A percentile compares a stretch with the other conserved stretches of the same genome.
Evolutionary conservation across 2,888 invertebrate species (phyloP).

Genomic region (Galerucella pusilla): DNA sequence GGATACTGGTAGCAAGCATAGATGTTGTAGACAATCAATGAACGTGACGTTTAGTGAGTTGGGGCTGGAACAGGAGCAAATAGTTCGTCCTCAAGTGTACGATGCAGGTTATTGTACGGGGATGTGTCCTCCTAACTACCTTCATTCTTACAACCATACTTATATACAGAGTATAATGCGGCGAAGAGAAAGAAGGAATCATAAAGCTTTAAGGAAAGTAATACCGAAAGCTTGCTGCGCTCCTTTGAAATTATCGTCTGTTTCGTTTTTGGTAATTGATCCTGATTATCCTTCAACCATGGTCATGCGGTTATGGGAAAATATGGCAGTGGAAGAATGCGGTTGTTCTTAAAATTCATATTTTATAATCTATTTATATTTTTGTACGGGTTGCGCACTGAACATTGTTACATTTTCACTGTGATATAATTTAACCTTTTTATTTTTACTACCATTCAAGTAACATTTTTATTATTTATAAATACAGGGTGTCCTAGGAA

Average conservation of each 20-base stretch:
- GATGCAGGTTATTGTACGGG: slow-evolving; percentile 80
- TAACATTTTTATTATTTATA: background rate
- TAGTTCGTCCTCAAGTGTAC: slow-evolving; percentile 76
- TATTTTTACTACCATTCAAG: slow-evolving; percentile 38
- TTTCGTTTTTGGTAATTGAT: slow-evolving; percentile 75
- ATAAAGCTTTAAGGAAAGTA: slow-evolving; percentile 59
- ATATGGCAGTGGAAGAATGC: slow-evolving; percentile 78
- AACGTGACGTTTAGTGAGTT: slow-evolving; percentile 75
- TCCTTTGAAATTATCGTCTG: slow-evolving; percentile 73
- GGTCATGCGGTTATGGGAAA: slow-evolving; percentile 75
- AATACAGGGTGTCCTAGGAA: too few relatives aligned
- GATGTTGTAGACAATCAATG: slow-evolving; percentile 76
- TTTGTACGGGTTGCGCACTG: slow-evolving; percentile 59
- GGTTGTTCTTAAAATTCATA: slow-evolving; percentile 71
- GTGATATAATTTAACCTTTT: slow-evolving; percentile 49
- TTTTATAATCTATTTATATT: slow-evolving; percentile 38
- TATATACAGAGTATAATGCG: slow-evolving; percentile 76
- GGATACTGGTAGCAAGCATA: slow-evolving; percentile 66
- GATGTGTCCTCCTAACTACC: slow-evolving; percentile 74
- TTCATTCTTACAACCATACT: slow-evolving; percentile 78
- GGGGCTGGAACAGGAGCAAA: slow-evolving; percentile 68
- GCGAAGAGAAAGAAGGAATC: slow-evolving; percentile 68
- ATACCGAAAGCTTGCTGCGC: slow-evolving; percentile 75
- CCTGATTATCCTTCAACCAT: slow-evolving; percentile 72
- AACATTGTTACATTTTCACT: slow-evolving; percentile 55